Evolutionary conservation across 2,888 invertebrate species (phyloP).

Genomic region (Agrilus biguttatus): DNA sequence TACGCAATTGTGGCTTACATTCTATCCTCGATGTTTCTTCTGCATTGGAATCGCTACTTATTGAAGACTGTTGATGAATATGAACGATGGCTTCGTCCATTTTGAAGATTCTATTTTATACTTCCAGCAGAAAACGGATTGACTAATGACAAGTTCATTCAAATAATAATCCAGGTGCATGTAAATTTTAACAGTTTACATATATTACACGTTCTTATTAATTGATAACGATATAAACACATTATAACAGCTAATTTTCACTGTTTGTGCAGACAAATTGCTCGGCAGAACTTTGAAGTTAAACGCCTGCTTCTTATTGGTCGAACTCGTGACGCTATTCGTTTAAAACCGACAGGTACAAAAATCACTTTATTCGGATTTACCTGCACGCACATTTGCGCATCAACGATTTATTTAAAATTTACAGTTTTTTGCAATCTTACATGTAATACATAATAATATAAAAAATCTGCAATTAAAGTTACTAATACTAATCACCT

Average conservation of each 20-base stretch:
- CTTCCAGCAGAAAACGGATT: conserved; percentile 14
- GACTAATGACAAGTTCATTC: conserved; percentile 4
- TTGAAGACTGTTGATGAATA: conserved; percentile 27
- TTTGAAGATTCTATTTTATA: conserved; percentile 21
- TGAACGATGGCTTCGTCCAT: conserved; percentile 32
- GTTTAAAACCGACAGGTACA: conserved; percentile 20
- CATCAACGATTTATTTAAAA: too few species aligned
- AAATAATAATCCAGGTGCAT: conserved; percentile 6
- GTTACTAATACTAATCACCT: too few species aligned
- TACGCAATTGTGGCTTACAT: conserved; percentile 17
- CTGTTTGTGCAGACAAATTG: conserved; percentile 25
- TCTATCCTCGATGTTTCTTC: conserved; percentile 25
- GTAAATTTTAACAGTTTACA: conserved; percentile 11
- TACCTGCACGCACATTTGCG: background rate
- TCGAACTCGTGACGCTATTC: conserved; percentile 10
- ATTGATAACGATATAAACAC: conserved; percentile 17
- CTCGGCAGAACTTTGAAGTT: conserved; percentile 27
- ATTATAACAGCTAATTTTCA: conserved; percentile 21
- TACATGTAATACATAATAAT: too few species aligned
- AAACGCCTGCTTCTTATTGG: conserved; percentile 26
- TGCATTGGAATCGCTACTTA: conserved; percentile 29
- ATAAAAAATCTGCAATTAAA: too few species aligned
- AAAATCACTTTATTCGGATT: conserved; percentile 5
- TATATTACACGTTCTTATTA: conserved; percentile 8
- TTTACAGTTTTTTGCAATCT: too few species aligned